Conservation (phyloP, 2,113 vertebrate genomes). For the Balaenoptera acutorostrata region DNA sequence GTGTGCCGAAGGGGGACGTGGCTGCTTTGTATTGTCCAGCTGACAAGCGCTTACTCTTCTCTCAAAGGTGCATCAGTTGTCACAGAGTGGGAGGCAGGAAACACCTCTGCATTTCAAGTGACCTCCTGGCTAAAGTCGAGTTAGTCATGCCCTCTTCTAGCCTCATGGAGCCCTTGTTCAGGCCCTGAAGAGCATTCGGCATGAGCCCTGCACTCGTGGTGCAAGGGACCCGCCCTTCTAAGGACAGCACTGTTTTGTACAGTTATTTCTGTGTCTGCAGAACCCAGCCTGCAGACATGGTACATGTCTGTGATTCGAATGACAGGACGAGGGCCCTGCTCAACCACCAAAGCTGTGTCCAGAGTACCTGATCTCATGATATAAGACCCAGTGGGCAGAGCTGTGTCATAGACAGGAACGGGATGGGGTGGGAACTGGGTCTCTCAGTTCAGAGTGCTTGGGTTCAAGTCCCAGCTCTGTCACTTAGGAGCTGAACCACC, state of each 20-base stretch:
- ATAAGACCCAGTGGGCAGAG: background rate
- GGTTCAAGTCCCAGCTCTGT: background rate
- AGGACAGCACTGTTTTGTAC: background rate
- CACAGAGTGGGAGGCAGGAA: background rate
- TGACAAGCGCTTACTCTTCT: background rate
- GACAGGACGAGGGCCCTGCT: background rate
- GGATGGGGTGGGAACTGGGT: background rate
- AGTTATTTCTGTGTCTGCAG: background rate
- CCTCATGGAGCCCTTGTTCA: background rate
- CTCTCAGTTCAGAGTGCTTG: background rate
- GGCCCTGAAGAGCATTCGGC: background rate
- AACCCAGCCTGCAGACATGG: background rate
- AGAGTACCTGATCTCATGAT: background rate
- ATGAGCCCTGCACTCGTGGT: fast-evolving
- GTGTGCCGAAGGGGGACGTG: background rate
- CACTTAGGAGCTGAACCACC: background rate
- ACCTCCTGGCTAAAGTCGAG: background rate
- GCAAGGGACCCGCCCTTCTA: background rate
- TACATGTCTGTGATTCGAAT: background rate
- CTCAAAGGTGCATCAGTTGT: background rate
- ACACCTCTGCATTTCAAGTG: background rate
- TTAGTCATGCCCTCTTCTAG: background rate
- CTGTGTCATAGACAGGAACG: background rate
- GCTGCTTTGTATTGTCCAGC: background rate
- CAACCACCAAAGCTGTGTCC: background rate